Conservation (phyloP, 2,888 invertebrate genomes). For the Tinea trinotella region DNA sequence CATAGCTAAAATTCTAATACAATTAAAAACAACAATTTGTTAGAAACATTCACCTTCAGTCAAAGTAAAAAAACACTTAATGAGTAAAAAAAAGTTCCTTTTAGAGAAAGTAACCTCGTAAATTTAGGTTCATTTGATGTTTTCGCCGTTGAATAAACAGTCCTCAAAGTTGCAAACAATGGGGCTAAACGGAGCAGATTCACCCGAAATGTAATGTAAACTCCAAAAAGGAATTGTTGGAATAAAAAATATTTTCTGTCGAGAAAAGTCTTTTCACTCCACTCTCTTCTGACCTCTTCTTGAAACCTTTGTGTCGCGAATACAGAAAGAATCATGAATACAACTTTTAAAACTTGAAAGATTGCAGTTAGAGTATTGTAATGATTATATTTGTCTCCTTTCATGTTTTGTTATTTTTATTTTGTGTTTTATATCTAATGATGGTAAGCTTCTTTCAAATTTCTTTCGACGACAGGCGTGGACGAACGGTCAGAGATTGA, state of each 20-base stretch:
- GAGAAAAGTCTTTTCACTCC: conserved; percentile 30
- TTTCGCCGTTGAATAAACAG: conserved; percentile 13
- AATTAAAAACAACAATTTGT: not conserved
- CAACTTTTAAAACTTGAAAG: no score
- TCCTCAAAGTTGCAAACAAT: conserved; percentile 15
- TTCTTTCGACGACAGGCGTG: no score
- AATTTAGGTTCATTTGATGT: not conserved
- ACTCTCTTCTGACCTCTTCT: not conserved
- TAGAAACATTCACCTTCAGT: not conserved
- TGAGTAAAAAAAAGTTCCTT: not conserved
- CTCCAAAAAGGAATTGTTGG: conserved; percentile 29
- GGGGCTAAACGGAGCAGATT: conserved; percentile 10
- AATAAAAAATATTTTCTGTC: conserved; percentile 41
- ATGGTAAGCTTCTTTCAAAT: no score
- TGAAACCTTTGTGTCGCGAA: not conserved
- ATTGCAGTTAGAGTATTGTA: no score
- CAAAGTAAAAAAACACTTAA: not conserved
- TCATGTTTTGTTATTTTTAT: no score
- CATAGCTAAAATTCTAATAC: no score
- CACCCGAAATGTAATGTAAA: conserved; percentile 11
- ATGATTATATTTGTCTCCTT: no score
- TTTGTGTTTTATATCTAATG: no score
- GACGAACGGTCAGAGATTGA: no score
- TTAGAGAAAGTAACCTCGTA: not conserved
- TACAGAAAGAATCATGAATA: no score